phyloP scores from a whole-genome alignment of 2,797 vertebrate genomes.

The Gila robusta region DNA sequence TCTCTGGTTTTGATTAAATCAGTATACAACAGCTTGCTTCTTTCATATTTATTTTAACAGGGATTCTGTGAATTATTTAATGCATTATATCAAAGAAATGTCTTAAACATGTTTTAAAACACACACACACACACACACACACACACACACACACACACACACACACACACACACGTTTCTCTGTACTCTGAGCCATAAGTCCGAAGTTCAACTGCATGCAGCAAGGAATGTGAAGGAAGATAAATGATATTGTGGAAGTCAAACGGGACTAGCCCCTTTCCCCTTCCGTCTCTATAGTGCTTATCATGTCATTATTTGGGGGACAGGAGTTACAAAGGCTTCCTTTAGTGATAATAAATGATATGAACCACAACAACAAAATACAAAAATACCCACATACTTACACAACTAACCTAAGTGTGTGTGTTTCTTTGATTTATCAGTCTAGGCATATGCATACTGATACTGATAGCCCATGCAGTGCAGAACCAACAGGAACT shows the following conservation, averaged over 20 bases:
- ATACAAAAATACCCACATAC: constrained; percentile 18
- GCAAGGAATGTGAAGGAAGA: constrained; percentile 40
- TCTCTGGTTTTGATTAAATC: constrained; percentile 11
- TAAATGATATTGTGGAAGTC: constrained; percentile 31
- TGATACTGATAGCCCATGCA: constrained; percentile 32
- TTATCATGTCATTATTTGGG: constrained; percentile 52
- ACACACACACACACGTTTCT: neutral
- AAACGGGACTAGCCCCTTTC: constrained; percentile 19
- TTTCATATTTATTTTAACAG: constrained; percentile 5
- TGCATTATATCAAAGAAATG: constrained; percentile 2
- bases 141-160: neutral
- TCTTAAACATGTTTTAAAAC: constrained; percentile 14
- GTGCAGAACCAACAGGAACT: neutral
- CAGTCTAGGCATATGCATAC: constrained; percentile 46
- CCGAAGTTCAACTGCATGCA: constrained; percentile 17
- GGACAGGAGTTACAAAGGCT: constrained; percentile 40
- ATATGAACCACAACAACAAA: constrained; percentile 50
- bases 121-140: neutral
- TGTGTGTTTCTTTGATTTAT: constrained; percentile 51
- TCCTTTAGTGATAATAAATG: constrained; percentile 55
- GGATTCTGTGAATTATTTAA: neutral
- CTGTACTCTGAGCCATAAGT: constrained; percentile 1
- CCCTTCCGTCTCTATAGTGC: constrained; percentile 36
- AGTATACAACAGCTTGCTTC: constrained; percentile 8
- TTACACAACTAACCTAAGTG: constrained; percentile 29